phyloP scores from a whole-genome alignment of 1,140 invertebrate genomes.

The Mylabris phalerata region DNA sequence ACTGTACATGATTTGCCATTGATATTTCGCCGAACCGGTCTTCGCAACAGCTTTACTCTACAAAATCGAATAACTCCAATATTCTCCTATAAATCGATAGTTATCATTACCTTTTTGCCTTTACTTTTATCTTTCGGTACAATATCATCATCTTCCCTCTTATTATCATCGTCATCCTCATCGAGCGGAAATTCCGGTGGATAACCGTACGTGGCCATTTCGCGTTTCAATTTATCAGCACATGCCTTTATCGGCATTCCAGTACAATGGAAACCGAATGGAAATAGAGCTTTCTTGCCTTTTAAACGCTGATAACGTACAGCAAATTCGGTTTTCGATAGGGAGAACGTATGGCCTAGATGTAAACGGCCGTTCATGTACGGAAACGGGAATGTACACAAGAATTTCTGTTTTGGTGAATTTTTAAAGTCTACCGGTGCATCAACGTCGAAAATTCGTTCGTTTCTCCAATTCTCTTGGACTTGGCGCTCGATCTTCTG shows the following conservation, averaged over 20 bases:
- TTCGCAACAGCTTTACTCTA: conserved; percentile 96
- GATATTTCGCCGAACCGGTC: conserved; percentile 80
- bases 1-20: conserved; percentile 98
- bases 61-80: background rate
- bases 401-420: conserved; percentile 72
- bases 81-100: no score
- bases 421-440: conserved; percentile 55
- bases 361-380: conserved; percentile 99
- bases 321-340: conserved; percentile 98
- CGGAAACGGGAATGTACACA: conserved; percentile 95
- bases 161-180: conserved; percentile 42
- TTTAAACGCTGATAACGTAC: conserved; percentile 80
- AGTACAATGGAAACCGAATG: conserved; percentile 98
- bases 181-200: conserved; percentile 84
- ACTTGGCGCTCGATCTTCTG: conserved; percentile 80
- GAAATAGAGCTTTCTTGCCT: conserved; percentile 90
- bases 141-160: conserved; percentile 51
- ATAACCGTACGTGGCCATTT: conserved; percentile 87
- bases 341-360: conserved; percentile 94
- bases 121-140: conserved; percentile 91
- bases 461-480: conserved; percentile 74
- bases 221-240: conserved; percentile 94
- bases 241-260: conserved; percentile 97
- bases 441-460: conserved; percentile 75
- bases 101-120: conserved; percentile 77